Conservation (phyloP, 1,140 invertebrate species). For the Drosophila bipectinata region DNA sequence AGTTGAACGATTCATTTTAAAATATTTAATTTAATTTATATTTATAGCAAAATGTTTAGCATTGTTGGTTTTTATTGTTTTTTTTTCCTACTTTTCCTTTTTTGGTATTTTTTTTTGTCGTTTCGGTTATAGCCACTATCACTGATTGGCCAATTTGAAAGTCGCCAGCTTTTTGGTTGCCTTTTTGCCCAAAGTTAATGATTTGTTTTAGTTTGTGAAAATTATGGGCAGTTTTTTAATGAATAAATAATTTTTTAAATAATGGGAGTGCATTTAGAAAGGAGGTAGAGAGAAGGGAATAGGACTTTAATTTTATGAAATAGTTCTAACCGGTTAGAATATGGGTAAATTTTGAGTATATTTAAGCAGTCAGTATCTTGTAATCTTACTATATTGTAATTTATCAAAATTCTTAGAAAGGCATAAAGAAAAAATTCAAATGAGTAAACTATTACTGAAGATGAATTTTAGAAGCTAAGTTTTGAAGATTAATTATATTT, state of each 20-base stretch:
- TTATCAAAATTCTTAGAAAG: too few relatives aligned
- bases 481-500: too few relatives aligned
- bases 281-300: too few relatives aligned
- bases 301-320: background rate
- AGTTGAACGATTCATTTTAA: conserved; percentile 49
- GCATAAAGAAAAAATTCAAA: too few relatives aligned
- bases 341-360: too few relatives aligned
- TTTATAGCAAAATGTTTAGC: conserved; percentile 41
- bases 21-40: conserved; percentile 72
- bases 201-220: conserved; percentile 37
- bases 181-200: conserved; percentile 29
- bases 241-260: too few relatives aligned
- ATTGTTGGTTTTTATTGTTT: background rate
- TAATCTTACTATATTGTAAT: too few relatives aligned
- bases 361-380: too few relatives aligned
- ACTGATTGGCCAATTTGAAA: conserved; percentile 48
- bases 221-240: background rate
- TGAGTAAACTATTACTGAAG: too few relatives aligned
- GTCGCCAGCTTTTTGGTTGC: conserved; percentile 11
- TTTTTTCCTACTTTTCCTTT: background rate
- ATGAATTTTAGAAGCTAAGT: too few relatives aligned
- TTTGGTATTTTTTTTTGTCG: background rate
- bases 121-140: background rate
- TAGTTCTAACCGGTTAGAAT: background rate
- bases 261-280: too few relatives aligned